Conservation (phyloP, 2,113 vertebrate species). For the Oncorhynchus kisutch region DNA sequence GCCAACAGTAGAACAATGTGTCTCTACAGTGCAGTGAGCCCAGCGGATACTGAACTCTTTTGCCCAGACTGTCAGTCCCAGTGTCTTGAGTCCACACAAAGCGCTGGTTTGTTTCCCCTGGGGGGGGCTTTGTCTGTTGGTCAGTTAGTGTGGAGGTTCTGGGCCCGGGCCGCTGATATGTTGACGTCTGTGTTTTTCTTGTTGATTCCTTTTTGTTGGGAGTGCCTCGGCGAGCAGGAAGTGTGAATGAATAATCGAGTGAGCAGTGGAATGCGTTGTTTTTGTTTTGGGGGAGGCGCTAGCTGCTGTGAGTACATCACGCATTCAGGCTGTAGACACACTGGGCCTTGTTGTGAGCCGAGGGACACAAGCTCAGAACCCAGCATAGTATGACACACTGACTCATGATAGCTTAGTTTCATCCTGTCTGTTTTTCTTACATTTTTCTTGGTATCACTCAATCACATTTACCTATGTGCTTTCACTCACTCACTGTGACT, state of each 20-base stretch:
- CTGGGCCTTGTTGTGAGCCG: constrained; percentile 20
- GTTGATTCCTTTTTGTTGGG: constrained; percentile 67
- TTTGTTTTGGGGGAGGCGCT: constrained; percentile 40
- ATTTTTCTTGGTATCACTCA: background rate
- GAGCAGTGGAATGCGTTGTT: constrained; percentile 65
- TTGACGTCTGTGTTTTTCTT: constrained; percentile 63
- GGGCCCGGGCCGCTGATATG: constrained; percentile 29
- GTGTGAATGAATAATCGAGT: constrained; percentile 73
- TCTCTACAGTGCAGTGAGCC: constrained; percentile 16
- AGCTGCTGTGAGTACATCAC: background rate
- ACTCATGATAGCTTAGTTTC: constrained; percentile 13
- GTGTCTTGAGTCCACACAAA: constrained; percentile 12
- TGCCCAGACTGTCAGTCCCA: background rate
- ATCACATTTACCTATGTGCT: background rate
- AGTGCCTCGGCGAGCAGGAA: constrained; percentile 62
- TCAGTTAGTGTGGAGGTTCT: background rate
- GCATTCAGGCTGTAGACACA: background rate
- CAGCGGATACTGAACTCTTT: background rate
- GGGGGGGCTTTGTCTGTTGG: background rate
- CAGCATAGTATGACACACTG: background rate
- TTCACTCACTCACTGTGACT: background rate
- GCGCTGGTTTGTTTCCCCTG: constrained; percentile 5
- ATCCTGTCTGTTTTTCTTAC: background rate
- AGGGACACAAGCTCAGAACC: background rate
- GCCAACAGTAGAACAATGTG: constrained; percentile 6